phyloP scores from a whole-genome alignment of 2,888 invertebrate genomes.

The Oasisia sp. region DNA sequence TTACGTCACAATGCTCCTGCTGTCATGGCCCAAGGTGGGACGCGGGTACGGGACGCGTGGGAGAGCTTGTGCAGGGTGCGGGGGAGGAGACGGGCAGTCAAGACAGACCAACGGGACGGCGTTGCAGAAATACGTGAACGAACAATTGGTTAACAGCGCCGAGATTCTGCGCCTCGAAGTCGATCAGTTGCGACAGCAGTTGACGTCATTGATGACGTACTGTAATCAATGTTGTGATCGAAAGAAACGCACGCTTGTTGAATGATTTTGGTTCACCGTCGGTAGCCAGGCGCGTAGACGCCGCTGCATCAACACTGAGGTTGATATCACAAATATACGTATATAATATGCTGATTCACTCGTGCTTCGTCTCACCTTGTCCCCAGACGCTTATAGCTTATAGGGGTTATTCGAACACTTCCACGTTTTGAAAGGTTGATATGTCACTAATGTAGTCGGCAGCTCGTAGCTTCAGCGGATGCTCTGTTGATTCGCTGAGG shows the following conservation, averaged over 20 bases:
- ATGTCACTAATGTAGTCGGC: too few relatives aligned
- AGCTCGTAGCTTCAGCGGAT: too few relatives aligned
- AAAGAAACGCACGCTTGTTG: not conserved
- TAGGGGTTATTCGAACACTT: too few relatives aligned
- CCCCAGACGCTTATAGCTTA: too few relatives aligned
- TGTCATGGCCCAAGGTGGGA: conserved; percentile 45
- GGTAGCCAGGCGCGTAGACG: not conserved
- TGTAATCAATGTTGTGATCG: not conserved
- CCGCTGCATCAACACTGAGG: not conserved
- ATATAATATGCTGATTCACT: too few relatives aligned
- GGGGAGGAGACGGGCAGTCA: not conserved
- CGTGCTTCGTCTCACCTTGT: too few relatives aligned
- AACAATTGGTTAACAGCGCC: conserved; percentile 25
- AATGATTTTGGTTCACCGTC: not conserved
- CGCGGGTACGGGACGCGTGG: not conserved
- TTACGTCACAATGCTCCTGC: conserved; percentile 39
- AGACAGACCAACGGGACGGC: not conserved
- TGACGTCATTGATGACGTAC: conserved; percentile 33
- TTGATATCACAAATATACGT: too few relatives aligned
- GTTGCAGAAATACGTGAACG: not conserved
- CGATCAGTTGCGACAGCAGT: conserved; percentile 32
- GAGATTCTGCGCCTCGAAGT: conserved; percentile 38
- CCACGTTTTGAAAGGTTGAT: too few relatives aligned
- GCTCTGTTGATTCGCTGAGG: too few relatives aligned
- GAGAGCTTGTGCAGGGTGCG: not conserved